Evolutionary conservation across 2,888 invertebrate genomes (phyloP), one percentile per base, ranked within the genome.

Genomic region (Heliconius cydno): DNA sequence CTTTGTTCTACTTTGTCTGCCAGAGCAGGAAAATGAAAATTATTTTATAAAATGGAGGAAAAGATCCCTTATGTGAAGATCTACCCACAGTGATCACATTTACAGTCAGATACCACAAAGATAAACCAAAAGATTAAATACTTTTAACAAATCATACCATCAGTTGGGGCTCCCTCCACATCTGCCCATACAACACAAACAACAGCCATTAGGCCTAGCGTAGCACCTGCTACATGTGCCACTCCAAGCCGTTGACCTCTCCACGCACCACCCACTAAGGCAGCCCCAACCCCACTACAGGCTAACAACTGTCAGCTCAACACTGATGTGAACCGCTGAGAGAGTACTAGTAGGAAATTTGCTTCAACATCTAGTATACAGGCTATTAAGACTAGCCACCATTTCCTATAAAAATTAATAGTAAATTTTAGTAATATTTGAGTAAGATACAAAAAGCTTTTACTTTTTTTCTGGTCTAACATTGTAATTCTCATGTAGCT

Each of bases 321-420:
- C 67, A 94, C 95, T 2, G 95, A 95, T 1, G 95, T 95, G 85
- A 92, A 95, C 19, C 95, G 86, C 92, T 98, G 98, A 0, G 98
- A 98, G 88, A 97, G 96, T 25, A 98, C 97, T 81, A 98, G 95
- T 82, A 98, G 93, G 90, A 97, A 98, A 88, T 97, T 97, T 10
- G 98, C 98, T 92, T 98, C 97, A n/a, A 98, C 98, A 88, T 98
- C 98, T 81, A 98, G 95, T 75, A 97, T 91, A 52, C 98, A 97
- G 22, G 98, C 95, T 83, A 98, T 91, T 81, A 98, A 92, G 86
- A 98, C 96, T 84, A 97, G 96, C 97, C 97, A 98, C 94, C 94
- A 94, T 87, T 88, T 88, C 81, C 94, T 88, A 97, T 12, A 88
- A 90, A 75, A n/a, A 22, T 60, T 60, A n/a, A n/a, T n/a, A 60